Evolutionary conservation across 2,888 invertebrate genomes (phyloP).

Genomic region (Glaucopsyche alexis): DNA sequence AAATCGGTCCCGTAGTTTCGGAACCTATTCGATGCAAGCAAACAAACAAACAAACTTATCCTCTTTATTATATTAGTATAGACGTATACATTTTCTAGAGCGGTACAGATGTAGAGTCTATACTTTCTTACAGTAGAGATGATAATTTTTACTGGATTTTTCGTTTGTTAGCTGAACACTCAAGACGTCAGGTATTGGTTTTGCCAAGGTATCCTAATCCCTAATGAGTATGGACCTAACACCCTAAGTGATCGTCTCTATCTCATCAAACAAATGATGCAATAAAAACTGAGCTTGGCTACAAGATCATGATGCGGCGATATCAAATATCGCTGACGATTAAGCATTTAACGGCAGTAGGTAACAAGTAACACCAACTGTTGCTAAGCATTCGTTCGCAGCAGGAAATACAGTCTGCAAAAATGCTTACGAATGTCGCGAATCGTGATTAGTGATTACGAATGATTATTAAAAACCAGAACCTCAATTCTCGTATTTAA

Average conservation of each 20-base stretch:
- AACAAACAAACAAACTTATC: too few relatives aligned
- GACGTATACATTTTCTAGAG: too few relatives aligned
- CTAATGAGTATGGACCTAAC: background rate
- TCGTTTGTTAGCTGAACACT: too few relatives aligned
- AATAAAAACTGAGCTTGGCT: background rate
- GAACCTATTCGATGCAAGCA: too few relatives aligned
- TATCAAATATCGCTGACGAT: conserved; percentile 10
- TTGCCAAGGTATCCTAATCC: too few relatives aligned
- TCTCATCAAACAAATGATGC: background rate
- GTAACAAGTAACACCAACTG: background rate
- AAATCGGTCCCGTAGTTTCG: too few relatives aligned
- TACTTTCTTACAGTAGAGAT: too few relatives aligned
- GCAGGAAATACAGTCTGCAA: background rate
- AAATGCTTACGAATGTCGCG: conserved; percentile 15
- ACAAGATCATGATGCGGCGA: background rate
- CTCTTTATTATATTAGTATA: too few relatives aligned
- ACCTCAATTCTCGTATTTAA: too few relatives aligned
- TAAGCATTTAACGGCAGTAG: background rate
- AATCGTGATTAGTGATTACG: background rate
- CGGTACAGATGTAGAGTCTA: too few relatives aligned
- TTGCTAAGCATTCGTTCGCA: background rate
- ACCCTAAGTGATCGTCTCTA: background rate
- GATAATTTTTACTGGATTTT: too few relatives aligned
- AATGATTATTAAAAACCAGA: background rate
- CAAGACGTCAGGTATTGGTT: too few relatives aligned